phyloP scores from a whole-genome alignment of 2,113 vertebrate species.

The Pionites leucogaster region DNA sequence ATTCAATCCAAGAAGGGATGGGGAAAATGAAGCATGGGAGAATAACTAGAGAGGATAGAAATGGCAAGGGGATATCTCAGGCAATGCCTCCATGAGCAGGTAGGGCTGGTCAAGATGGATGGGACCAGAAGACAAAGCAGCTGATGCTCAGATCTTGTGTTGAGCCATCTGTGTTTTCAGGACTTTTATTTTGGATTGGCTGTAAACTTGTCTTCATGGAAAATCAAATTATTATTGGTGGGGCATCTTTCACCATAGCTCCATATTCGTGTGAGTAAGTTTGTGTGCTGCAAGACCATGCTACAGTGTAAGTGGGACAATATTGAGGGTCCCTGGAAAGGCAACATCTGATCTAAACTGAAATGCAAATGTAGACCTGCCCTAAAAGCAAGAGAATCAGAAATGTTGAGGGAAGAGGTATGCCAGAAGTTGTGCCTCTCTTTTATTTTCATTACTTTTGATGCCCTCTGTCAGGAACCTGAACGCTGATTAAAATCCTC shows the following conservation, averaged over 20 bases:
- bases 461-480: background rate
- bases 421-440: background rate
- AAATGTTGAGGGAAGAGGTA: background rate
- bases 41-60: background rate
- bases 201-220: background rate
- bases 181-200: background rate
- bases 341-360: background rate
- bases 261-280: background rate
- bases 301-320: rapidly evolving
- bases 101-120: background rate
- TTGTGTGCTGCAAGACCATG: background rate
- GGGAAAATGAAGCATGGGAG: background rate
- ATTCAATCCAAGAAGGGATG: background rate
- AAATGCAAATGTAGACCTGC: background rate
- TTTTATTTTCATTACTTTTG: background rate
- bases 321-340: background rate
- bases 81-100: background rate
- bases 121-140: background rate
- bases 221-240: background rate
- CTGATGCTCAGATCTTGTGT: background rate
- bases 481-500: background rate
- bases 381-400: background rate
- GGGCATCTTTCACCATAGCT: background rate
- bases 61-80: background rate
- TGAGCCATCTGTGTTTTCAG: background rate